Percentiles rank a stretch among this genome's conserved stretches.
Evolutionary conservation across 2,888 invertebrate species (phyloP).

Genomic region (Pandemis corylana): DNA sequence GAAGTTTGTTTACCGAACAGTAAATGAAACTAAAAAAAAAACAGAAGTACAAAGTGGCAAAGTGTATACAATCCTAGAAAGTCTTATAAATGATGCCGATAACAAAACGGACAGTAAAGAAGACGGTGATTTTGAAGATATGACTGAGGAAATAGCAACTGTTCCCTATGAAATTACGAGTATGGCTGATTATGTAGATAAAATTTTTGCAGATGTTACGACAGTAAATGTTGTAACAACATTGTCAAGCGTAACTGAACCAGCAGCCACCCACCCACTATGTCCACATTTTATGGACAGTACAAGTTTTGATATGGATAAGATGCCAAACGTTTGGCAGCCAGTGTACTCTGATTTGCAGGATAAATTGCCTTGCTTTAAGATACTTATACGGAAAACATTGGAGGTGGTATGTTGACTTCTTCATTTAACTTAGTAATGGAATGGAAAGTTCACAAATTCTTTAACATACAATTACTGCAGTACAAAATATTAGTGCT

Average conservation of each 20-base stretch:
- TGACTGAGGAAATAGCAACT: not conserved
- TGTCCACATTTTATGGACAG: conserved; percentile 42
- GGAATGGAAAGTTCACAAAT: no score
- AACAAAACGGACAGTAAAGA: not conserved
- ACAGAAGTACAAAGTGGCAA: not conserved
- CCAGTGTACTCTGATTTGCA: conserved; percentile 54
- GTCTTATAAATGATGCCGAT: not conserved
- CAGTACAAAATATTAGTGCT: no score
- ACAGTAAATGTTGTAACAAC: not conserved
- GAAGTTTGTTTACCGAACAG: not conserved
- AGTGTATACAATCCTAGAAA: not conserved
- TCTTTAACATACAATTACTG: no score
- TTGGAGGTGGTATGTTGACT: conserved; percentile 51
- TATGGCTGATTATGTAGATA: not conserved
- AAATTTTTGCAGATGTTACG: not conserved
- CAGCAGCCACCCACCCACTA: not conserved
- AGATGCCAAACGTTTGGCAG: conserved; percentile 60
- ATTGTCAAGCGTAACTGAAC: not conserved
- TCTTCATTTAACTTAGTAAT: not conserved
- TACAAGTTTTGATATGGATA: conserved; percentile 44
- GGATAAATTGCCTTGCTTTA: conserved; percentile 57
- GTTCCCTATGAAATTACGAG: not conserved
- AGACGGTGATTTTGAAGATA: not conserved
- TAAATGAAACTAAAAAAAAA: not conserved
- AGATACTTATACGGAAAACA: conserved; percentile 52